Conservation (phyloP, 2,113 vertebrate species). For the Gallinago media region DNA sequence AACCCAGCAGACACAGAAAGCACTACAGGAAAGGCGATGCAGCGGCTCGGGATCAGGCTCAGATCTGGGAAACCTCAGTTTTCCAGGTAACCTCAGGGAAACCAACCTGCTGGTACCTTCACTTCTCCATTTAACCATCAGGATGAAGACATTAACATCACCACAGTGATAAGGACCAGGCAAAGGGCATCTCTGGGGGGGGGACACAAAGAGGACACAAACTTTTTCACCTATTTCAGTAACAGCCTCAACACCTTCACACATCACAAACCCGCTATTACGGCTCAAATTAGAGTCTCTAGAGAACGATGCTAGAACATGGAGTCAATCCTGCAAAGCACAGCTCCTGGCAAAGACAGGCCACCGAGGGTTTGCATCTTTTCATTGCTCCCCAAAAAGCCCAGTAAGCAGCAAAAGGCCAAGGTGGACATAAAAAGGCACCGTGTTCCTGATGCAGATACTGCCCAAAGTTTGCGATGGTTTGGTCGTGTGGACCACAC, state of each 20-base stretch:
- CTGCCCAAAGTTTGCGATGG: background rate
- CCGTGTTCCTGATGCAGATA: background rate
- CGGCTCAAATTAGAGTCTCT: background rate
- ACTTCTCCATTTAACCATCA: rapidly evolving
- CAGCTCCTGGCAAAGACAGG: background rate
- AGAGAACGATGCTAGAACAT: background rate
- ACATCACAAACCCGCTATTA: background rate
- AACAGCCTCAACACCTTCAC: background rate
- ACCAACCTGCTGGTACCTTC: background rate
- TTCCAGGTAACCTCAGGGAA: background rate
- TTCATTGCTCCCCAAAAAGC: background rate
- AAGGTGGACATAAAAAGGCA: background rate
- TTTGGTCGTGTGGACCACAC: background rate
- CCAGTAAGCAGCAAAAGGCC: background rate
- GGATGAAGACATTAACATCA: background rate
- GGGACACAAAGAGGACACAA: background rate
- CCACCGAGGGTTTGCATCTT: background rate
- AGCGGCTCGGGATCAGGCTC: background rate
- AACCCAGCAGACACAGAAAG: background rate
- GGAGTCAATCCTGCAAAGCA: background rate
- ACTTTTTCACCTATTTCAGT: background rate
- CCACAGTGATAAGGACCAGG: background rate
- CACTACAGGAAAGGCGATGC: background rate
- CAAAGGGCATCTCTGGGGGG: background rate
- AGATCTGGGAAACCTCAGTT: background rate